Conservation (phyloP, 2,888 invertebrate genomes). For the Mallateleia sp. region DNA sequence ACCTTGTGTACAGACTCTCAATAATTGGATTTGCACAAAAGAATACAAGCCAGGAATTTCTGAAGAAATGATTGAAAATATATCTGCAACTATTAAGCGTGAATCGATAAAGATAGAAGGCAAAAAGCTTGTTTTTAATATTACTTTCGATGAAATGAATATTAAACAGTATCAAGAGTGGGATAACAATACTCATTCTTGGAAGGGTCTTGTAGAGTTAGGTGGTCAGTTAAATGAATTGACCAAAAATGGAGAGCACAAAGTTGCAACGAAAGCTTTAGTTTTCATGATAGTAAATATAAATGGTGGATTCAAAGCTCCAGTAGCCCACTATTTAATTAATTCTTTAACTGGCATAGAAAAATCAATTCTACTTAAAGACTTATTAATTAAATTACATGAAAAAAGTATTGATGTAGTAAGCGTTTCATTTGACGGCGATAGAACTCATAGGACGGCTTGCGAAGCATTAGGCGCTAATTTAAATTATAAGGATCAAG, state of each 20-base stretch:
- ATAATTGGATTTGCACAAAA: conserved; percentile 39
- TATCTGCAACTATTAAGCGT: conserved; percentile 38
- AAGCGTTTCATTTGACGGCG: conserved; percentile 52
- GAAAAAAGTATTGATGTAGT: conserved; percentile 48
- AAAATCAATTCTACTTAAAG: conserved; percentile 62
- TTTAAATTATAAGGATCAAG: conserved; percentile 48
- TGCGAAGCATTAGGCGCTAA: conserved; percentile 61
- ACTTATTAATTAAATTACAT: conserved; percentile 53
- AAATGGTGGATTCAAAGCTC: conserved; percentile 70
- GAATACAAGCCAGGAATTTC: conserved; percentile 62
- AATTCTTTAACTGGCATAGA: conserved; percentile 59
- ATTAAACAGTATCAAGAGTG: conserved; percentile 55
- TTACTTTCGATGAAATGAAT: conserved; percentile 70
- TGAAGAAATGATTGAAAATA: conserved; percentile 45
- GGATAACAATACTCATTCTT: conserved; percentile 31
- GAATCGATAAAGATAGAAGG: conserved; percentile 19
- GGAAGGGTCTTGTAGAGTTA: conserved; percentile 64
- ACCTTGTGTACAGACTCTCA: conserved; percentile 50
- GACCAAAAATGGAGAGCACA: conserved; percentile 2
- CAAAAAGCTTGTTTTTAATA: conserved; percentile 64
- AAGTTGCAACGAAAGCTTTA: conserved; percentile 43
- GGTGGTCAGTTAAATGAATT: conserved; percentile 49
- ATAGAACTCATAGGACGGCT: conserved; percentile 37
- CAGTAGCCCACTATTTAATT: conserved; percentile 65
- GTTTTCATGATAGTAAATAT: conserved; percentile 67